Evolutionary conservation across 2,797 vertebrate species (phyloP).

Genomic region (Sebastes kiyomatsui): DNA sequence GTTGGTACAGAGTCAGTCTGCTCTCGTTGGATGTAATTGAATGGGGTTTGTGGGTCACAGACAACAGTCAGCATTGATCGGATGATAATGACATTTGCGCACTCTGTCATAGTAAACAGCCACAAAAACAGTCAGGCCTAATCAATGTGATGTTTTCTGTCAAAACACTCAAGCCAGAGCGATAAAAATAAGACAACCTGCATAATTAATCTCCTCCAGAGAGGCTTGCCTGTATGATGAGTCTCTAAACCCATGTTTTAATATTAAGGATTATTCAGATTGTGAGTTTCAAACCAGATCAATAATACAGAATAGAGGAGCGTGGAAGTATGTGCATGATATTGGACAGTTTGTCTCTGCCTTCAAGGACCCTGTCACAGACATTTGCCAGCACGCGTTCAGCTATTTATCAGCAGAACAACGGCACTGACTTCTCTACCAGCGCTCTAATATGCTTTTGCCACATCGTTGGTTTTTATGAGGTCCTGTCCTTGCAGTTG

Average conservation of each 20-base stretch:
- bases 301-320: not conserved
- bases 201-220: not conserved
- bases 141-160: conserved; percentile 30
- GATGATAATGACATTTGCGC: conserved; percentile 40
- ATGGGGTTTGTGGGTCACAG: conserved; percentile 68
- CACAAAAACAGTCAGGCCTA: not conserved
- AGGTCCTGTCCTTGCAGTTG: conserved; percentile 13
- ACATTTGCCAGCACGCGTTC: conserved; percentile 6
- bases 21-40: conserved; percentile 42
- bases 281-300: not conserved
- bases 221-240: not conserved
- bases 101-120: conserved; percentile 22
- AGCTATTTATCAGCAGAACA: conserved; percentile 8
- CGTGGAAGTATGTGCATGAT: not conserved
- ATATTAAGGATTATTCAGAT: not conserved
- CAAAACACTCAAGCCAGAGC: not conserved
- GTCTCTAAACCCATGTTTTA: conserved; percentile 1
- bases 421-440: not conserved
- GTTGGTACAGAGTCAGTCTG: conserved; percentile 21
- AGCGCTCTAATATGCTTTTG: conserved; percentile 15
- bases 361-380: conserved; percentile 13
- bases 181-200: not conserved
- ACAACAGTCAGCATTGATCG: conserved; percentile 58
- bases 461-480: conserved; percentile 38
- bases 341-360: not conserved